Evolutionary conservation across 2,888 invertebrate genomes (phyloP).

Genomic region (Plusia festucae): DNA sequence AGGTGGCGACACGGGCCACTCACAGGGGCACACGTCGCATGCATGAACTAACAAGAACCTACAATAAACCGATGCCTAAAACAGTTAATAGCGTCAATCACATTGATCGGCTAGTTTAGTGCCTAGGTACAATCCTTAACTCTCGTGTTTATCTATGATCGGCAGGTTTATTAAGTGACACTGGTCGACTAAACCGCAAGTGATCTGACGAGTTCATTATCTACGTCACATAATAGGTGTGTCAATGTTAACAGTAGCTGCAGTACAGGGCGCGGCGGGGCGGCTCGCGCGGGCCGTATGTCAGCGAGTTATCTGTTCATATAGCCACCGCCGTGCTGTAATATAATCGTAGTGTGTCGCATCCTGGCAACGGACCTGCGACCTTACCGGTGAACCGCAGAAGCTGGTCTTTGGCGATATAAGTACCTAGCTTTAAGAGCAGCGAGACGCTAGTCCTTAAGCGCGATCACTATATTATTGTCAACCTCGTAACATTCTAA

Average conservation of each 20-base stretch:
- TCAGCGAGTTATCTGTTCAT: neutral
- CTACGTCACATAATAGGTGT: constrained; percentile 27
- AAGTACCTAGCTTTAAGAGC: no score
- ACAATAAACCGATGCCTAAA: no score
- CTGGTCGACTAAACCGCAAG: constrained; percentile 17
- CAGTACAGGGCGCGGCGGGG: neutral
- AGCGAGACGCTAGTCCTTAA: no score
- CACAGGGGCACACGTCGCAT: no score
- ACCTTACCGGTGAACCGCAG: neutral
- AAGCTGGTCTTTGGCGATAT: neutral
- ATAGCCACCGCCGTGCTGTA: neutral
- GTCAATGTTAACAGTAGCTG: constrained; percentile 15
- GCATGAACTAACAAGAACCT: no score
- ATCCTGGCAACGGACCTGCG: no score
- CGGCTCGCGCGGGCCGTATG: neutral
- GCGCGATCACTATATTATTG: neutral
- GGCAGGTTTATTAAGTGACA: constrained; percentile 21
- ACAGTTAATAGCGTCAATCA: no score
- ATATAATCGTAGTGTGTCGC: no score
- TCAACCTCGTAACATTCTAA: neutral
- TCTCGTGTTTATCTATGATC: constrained; percentile 30
- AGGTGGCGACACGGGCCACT: no score
- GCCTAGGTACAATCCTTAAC: neutral
- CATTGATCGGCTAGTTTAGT: no score
- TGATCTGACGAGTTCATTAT: constrained; percentile 14